phyloP scores from a whole-genome alignment of 2,113 vertebrate species.

The Rutilus rutilus region DNA sequence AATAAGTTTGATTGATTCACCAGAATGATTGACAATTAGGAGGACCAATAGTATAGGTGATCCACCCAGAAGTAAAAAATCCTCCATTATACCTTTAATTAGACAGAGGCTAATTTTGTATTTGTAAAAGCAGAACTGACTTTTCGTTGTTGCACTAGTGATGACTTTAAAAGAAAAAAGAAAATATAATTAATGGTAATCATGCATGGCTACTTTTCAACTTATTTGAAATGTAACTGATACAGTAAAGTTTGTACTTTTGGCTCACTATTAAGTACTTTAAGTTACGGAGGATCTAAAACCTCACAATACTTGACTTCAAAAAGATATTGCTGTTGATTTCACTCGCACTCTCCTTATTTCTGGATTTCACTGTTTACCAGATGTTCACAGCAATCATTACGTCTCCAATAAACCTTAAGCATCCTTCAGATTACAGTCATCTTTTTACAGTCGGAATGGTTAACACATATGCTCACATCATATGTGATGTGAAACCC shows the following conservation, averaged over 20 bases:
- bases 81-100: too few species aligned
- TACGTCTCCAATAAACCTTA: not conserved
- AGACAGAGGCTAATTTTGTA: not conserved
- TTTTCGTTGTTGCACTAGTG: not conserved
- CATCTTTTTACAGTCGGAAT: not conserved
- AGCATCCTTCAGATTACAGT: not conserved
- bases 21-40: too few species aligned
- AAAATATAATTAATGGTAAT: not conserved
- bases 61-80: too few species aligned
- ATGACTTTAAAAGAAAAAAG: not conserved
- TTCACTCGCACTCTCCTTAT: not conserved
- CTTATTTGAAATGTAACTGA: not conserved
- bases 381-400: constrained; percentile 20
- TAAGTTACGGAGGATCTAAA: not conserved
- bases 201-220: not conserved
- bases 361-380: not conserved
- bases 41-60: too few species aligned
- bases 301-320: not conserved
- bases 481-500: not conserved
- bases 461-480: not conserved
- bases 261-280: not conserved
- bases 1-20: too few species aligned
- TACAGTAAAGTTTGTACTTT: not conserved
- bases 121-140: not conserved
- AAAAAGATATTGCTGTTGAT: constrained; percentile 17